These are phyloP conservation scores for Mobula birostris DNA, from an alignment of 2,113 vertebrate genomes.

Conservation along the genomic window DNA sequence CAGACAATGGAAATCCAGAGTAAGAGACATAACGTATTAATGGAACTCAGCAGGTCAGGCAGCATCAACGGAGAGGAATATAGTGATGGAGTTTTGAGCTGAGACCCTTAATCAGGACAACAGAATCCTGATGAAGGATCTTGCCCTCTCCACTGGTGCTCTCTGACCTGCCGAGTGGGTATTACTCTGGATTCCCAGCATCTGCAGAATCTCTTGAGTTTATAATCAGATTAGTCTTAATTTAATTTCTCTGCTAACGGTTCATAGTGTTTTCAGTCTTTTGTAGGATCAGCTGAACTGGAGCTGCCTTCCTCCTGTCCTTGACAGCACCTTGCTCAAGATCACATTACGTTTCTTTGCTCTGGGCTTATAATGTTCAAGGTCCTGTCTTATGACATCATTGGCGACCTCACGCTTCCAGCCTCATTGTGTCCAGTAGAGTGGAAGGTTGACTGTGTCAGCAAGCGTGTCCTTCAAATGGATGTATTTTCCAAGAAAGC, in stretches of 20 bases:
- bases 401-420: not conserved
- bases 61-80: too few relatives aligned
- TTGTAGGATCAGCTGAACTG: not conserved
- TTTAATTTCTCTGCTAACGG: not conserved
- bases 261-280: not conserved
- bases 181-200: too few relatives aligned
- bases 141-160: too few relatives aligned
- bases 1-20: too few relatives aligned
- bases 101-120: too few relatives aligned
- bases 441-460: not conserved
- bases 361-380: not conserved
- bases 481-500: not conserved
- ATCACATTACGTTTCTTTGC: not conserved
- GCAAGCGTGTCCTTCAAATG: slow-evolving; percentile 13
- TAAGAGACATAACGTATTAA: too few relatives aligned
- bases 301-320: not conserved
- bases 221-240: not conserved
- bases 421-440: not conserved
- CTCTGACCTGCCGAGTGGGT: too few relatives aligned
- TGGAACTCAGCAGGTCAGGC: too few relatives aligned
- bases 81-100: too few relatives aligned
- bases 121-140: too few relatives aligned
- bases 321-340: not conserved
- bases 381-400: not conserved
- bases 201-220: too few relatives aligned